Conservation (phyloP, 2,113 vertebrate genomes). For the Tor tambroides region DNA sequence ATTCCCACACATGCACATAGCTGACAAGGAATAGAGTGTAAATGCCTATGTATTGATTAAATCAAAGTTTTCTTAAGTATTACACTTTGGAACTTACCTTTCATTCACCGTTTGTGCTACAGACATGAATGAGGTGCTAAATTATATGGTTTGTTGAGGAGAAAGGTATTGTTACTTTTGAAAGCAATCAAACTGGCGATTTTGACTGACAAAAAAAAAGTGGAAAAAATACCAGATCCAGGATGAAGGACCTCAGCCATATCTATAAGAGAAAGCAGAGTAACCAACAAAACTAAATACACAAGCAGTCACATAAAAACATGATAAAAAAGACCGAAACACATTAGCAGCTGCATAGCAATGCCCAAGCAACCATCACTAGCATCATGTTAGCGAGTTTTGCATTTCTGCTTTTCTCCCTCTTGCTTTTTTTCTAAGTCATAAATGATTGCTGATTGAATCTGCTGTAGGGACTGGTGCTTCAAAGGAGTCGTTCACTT, state of each 20-base stretch:
- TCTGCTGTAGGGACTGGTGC: not conserved
- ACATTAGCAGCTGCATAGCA: not conserved
- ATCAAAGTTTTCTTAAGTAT: slow-evolving; percentile 9
- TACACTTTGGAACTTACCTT: not conserved
- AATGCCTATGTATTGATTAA: not conserved
- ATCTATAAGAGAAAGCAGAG: not conserved
- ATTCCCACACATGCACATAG: not conserved
- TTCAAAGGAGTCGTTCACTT: not conserved
- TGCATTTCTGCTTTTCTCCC: not conserved
- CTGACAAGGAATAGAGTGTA: not conserved
- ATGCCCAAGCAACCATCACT: not conserved
- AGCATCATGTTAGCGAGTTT: not conserved
- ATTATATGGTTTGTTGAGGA: not conserved
- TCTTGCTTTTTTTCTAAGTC: not conserved
- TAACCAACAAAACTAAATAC: not conserved
- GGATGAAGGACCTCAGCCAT: not conserved
- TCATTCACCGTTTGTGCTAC: not conserved
- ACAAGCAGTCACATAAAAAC: not conserved
- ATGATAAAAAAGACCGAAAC: not conserved
- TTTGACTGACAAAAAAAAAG: not conserved
- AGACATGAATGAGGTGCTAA: not conserved
- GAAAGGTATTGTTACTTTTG: not conserved
- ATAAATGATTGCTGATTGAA: not conserved
- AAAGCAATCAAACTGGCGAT: not conserved
- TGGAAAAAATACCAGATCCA: not conserved